Percentiles rank a stretch among this genome's conserved stretches.
These are phyloP conservation scores for Chromobotia macracanthus DNA, from an alignment of 2,797 vertebrate species.

Conservation along the genomic window DNA sequence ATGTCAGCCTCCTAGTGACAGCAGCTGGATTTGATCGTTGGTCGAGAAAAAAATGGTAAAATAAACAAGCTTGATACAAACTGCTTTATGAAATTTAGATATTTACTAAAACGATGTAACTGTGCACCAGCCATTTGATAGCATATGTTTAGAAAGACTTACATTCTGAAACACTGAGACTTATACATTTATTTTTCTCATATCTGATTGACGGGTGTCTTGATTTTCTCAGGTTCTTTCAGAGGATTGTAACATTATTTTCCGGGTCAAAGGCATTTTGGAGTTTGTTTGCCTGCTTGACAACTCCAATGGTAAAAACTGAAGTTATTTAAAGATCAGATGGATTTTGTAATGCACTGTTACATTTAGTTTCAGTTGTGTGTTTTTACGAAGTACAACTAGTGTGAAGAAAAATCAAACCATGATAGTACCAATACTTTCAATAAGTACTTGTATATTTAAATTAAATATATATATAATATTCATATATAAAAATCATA, in stretches of 20 bases:
- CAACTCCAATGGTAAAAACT: slow-evolving; percentile 79
- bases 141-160: not conserved
- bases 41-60: slow-evolving; percentile 39
- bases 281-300: slow-evolving; percentile 86
- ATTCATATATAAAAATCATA: not conserved
- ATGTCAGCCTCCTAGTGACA: slow-evolving; percentile 46
- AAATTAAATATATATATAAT: not conserved
- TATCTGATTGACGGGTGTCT: not conserved
- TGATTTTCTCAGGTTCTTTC: slow-evolving; percentile 62
- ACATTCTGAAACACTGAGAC: not conserved
- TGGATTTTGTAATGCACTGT: not conserved
- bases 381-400: not conserved
- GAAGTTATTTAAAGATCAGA: not conserved
- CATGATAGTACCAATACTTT: not conserved
- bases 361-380: not conserved
- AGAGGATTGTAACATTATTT: slow-evolving; percentile 75
- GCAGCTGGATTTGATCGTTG: not conserved
- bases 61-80: not conserved
- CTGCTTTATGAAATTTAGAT: not conserved
- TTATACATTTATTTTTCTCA: not conserved
- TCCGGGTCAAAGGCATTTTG: slow-evolving; percentile 86
- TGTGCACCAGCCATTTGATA: not conserved
- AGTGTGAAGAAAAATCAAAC: not conserved
- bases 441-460: not conserved
- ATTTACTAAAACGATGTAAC: not conserved